Evolutionary conservation across 2,888 invertebrate genomes (phyloP), one percentile per base, ranked within the genome.

Genomic region (Chaetogeoica ovagalla): DNA sequence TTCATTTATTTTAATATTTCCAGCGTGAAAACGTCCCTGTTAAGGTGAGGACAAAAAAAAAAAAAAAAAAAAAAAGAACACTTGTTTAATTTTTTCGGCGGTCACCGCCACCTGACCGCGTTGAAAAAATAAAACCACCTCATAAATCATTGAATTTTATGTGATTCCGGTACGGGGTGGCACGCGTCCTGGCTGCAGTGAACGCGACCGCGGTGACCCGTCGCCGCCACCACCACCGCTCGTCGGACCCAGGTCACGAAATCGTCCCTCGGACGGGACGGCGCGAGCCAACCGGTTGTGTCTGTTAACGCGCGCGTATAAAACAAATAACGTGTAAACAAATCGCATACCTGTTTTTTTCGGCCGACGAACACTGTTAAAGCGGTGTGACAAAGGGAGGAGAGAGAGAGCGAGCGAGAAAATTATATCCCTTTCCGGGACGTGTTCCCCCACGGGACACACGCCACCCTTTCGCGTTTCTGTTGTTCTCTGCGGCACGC

Each of bases 381-480:
- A 30, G 30, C 30, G 30, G 30, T 4, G 4, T 4, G 4, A 30
- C 30, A 30, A 30, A 30, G 30, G 30, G 4, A 30, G 30, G 30
- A n/a, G n/a, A n/a, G n/a, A n/a, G n/a, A n/a, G n/a, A n/a, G n/a
- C n/a, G n/a, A n/a, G n/a, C n/a, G n/a, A n/a, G n/a, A n/a, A n/a
- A n/a, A 21, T 23, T 23, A 52, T 21, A 52, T 77, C 70, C 77
- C 77, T 77, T 77, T 70, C 62, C 77, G 23, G 62, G 37, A 77
- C 55, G 30, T 30, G 62, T 70, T 77, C 77, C 62, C 77, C 70
- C 70, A 1, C 55, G 77, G 77, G 77, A 30, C 30, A 30, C 30
- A 77, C 77, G 70, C 62, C 30, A 77, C 77, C 77, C 62, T 77
- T 70, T 70, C 59, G 68, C 60, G 48, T 69, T 57, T 52, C 15